A percentile compares a stretch with the other conserved stretches of the same genome.
phyloP scores from a whole-genome alignment of 2,888 invertebrate species.

The Pristionchus japonicus region DNA sequence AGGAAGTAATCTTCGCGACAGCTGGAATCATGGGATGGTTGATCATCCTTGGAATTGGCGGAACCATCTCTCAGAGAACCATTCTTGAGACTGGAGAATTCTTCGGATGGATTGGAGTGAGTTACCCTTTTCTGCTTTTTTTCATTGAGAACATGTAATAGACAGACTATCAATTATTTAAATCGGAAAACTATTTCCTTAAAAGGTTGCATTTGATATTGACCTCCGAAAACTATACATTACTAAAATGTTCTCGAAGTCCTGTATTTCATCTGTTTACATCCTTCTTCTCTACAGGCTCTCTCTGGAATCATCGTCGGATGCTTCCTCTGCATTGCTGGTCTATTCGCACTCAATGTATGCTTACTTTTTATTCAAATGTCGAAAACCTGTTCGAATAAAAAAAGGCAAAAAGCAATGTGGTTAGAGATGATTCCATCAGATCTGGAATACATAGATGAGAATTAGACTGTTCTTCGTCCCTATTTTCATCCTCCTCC shows the following conservation, averaged over 20 bases:
- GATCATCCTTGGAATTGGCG: conserved; percentile 73
- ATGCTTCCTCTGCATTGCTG: conserved; percentile 70
- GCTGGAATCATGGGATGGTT: conserved; percentile 74
- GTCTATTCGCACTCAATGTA: conserved; percentile 66
- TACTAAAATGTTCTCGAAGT: neutral
- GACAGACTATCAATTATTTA: too few relatives aligned
- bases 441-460: neutral
- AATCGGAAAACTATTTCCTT: too few relatives aligned
- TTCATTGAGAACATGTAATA: too few relatives aligned
- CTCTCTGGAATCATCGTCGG: conserved; percentile 71
- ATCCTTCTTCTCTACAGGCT: conserved; percentile 59
- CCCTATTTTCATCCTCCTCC: too few relatives aligned
- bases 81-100: conserved; percentile 73
- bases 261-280: neutral
- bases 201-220: too few relatives aligned
- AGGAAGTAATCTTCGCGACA: conserved; percentile 73
- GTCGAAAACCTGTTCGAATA: too few relatives aligned
- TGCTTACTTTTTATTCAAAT: neutral
- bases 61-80: conserved; percentile 71
- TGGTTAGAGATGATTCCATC: neutral
- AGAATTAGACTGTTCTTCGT: neutral
- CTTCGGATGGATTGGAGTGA: conserved; percentile 73
- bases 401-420: too few relatives aligned
- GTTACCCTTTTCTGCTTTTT: conserved; percentile 41
- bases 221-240: neutral